phyloP scores from a whole-genome alignment of 2,888 invertebrate species.

The Cloeon dipterum region DNA sequence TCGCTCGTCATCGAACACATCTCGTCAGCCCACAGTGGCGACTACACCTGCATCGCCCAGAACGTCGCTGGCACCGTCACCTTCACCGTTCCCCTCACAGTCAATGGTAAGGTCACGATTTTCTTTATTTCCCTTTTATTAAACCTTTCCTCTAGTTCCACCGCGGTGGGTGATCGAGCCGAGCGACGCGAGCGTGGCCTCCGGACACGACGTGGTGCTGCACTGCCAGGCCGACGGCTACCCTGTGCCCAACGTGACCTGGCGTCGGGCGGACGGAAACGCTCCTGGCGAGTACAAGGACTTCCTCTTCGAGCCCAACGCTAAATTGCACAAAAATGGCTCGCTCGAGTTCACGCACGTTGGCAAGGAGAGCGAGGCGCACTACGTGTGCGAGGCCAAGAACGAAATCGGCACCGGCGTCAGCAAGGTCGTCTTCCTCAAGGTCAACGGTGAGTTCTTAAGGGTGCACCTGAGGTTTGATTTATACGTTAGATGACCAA shows the following conservation, averaged over 20 bases:
- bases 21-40: slow-evolving; percentile 64
- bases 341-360: slow-evolving; percentile 62
- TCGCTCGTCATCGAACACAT: slow-evolving; percentile 69
- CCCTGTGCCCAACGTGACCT: slow-evolving; percentile 66
- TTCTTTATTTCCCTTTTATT: too few species aligned
- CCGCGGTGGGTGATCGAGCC: slow-evolving; percentile 78
- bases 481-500: too few species aligned
- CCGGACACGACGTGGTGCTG: slow-evolving; percentile 59
- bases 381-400: slow-evolving; percentile 80
- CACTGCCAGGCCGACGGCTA: slow-evolving; percentile 84
- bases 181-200: slow-evolving; percentile 54
- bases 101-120: slow-evolving; percentile 60
- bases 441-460: slow-evolving; percentile 69
- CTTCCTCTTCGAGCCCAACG: slow-evolving; percentile 54
- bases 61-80: slow-evolving; percentile 63
- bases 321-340: slow-evolving; percentile 57
- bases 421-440: slow-evolving; percentile 74
- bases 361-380: slow-evolving; percentile 69
- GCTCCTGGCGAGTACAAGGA: slow-evolving; percentile 60
- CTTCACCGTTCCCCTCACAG: slow-evolving; percentile 56
- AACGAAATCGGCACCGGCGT: slow-evolving; percentile 79
- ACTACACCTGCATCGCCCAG: slow-evolving; percentile 77
- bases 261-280: slow-evolving; percentile 66
- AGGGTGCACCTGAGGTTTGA: too few species aligned
- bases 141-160: too few species aligned